A percentile compares a stretch with the other conserved stretches of the same genome.
phyloP scores from a whole-genome alignment of 2,797 vertebrate species.

The Eulemur mongoz region DNA sequence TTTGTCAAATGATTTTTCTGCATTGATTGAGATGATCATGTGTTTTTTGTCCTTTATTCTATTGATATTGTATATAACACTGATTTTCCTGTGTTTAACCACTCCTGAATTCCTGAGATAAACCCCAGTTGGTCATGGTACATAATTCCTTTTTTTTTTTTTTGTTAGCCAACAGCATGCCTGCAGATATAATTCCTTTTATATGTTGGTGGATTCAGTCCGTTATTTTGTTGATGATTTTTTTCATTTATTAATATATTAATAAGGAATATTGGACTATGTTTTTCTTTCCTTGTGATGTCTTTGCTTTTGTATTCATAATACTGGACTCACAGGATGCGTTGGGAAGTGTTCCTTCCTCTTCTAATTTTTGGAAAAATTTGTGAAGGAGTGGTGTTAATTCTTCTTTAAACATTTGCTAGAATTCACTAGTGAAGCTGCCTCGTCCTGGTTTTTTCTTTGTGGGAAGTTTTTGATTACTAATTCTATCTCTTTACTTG shows the following conservation, averaged over 20 bases:
- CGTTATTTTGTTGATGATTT: conserved; percentile 26
- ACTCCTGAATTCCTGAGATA: not conserved
- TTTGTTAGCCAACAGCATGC: no score
- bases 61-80: not conserved
- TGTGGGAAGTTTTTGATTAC: not conserved
- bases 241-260: not conserved
- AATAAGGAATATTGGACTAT: not conserved
- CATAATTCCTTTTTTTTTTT: not conserved
- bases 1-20: conserved; percentile 41
- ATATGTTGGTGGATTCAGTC: conserved; percentile 12
- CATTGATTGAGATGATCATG: not conserved
- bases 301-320: not conserved
- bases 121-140: not conserved
- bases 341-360: not conserved
- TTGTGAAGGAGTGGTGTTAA: conserved; percentile 2
- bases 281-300: not conserved
- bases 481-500: not conserved
- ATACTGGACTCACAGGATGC: not conserved
- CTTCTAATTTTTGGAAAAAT: not conserved
- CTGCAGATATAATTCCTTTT: not conserved
- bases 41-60: conserved; percentile 5
- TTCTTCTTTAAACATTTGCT: conserved; percentile 39
- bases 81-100: conserved; percentile 19
- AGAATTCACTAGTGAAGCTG: not conserved
- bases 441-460: not conserved